A percentile compares a stretch with the other conserved stretches of the same genome.
Conservation (phyloP, 2,113 vertebrate genomes). For the Cryptomyrus ogoouensis region DNA sequence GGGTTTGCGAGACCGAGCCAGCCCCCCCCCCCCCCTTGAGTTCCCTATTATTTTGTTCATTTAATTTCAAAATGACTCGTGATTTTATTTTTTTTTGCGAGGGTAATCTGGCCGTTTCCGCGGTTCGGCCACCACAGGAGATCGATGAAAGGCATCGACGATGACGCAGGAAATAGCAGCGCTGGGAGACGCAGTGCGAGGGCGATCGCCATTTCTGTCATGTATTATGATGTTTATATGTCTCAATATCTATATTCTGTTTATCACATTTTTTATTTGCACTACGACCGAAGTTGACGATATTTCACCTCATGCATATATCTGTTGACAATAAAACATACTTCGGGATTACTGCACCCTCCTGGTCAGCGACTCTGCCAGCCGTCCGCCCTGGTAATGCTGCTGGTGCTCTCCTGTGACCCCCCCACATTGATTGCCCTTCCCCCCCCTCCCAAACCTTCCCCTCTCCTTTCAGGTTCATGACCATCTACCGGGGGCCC, state of each 20-base stretch:
- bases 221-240: not conserved
- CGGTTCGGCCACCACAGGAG: not conserved
- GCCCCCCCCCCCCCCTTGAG: not conserved
- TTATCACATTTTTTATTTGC: not conserved
- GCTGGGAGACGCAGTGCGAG: not conserved
- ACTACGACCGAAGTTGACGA: not conserved
- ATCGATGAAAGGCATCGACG: not conserved
- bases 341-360: no score
- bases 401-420: not conserved
- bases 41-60: not conserved
- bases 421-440: not conserved
- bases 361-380: not conserved
- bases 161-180: not conserved
- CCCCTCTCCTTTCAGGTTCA: constrained; percentile 66
- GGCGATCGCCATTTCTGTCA: not conserved
- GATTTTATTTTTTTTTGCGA: not conserved
- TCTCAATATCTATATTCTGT: not conserved
- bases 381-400: no score
- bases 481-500: constrained; percentile 87
- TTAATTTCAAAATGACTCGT: not conserved
- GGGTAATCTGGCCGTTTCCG: not conserved
- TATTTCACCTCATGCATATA: not conserved
- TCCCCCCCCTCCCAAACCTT: not conserved
- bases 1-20: no score
- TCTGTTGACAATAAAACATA: not conserved